Evolutionary conservation across 2,888 invertebrate species (phyloP), one percentile per base, ranked within the genome.

Genomic region (Dasysyrphus albostriatus): DNA sequence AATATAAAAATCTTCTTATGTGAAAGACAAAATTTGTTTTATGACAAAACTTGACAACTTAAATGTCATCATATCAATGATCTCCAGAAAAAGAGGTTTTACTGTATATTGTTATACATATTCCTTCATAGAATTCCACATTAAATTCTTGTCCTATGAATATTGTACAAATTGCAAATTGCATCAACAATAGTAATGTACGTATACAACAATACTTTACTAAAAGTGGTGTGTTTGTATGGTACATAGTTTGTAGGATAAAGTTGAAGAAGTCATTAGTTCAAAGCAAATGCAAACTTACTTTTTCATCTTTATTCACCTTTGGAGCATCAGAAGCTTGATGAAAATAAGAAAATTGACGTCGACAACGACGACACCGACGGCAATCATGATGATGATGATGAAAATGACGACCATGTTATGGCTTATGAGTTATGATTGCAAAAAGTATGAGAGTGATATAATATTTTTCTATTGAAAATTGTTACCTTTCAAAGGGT

Each of bases 191-290:
- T 34, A 2, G 34, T 34, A 44, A 32, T 47, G 32, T 32, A 32
- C 32, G 32, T 32, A n/a, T 6, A 34, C 58, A 58, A 58, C 37
- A 59, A 37, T 37, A 34, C 49, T 54, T 58, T 58, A 10, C 32
- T 58, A 10, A 37, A 34, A 58, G 58, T 37, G 58, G 5, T 58
- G 37, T 37, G 47, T 47, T 12, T 44, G 24, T 24, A 24, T 24
- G 3, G 3, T 24, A 24, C 0, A 49, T 19, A 10, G 49, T 49
- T 49, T 49, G 49, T 49, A 49, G 19, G 5, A 56, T 32, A 58
- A 58, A 34, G 58, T 34, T 58, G 58, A 58, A 58, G 58, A 58
- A 34, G 58, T 58, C 58, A 58, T 58, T 58, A 58, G 58, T 34
- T 58, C 37, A 58, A 8, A 58, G 58, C 58, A 37, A 58, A 34